phyloP scores from a whole-genome alignment of 2,113 vertebrate species.

The Toxotes chatareus region DNA sequence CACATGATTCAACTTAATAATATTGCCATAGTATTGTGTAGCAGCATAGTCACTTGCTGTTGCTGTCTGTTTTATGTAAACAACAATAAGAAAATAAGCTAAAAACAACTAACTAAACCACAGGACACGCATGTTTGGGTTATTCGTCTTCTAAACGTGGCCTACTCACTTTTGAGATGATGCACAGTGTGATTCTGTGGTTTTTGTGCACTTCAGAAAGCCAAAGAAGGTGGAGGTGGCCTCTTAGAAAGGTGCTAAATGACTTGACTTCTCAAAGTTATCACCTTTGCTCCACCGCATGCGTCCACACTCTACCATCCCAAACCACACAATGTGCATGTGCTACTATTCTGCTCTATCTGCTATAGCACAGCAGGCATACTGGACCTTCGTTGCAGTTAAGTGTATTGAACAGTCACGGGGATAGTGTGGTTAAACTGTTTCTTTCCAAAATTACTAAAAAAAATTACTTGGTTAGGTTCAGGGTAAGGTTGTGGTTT shows the following conservation, averaged over 20 bases:
- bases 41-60: not conserved
- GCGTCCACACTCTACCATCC: constrained; percentile 51
- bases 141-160: not conserved
- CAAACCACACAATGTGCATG: constrained; percentile 62
- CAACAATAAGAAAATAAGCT: constrained; percentile 29
- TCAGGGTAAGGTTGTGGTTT: not conserved
- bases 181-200: constrained; percentile 52
- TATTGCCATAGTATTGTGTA: not conserved
- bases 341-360: constrained; percentile 5
- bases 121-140: constrained; percentile 17
- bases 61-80: not conserved
- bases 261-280: constrained; percentile 63
- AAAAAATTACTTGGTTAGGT: not conserved
- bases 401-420: not conserved
- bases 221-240: constrained; percentile 39
- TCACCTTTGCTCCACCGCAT: constrained; percentile 66
- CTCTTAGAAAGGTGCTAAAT: constrained; percentile 70
- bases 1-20: constrained; percentile 28
- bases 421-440: too few relatives aligned
- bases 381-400: not conserved
- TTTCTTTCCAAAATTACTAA: too few relatives aligned
- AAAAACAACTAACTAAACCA: constrained; percentile 47
- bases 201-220: constrained; percentile 61
- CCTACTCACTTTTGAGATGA: constrained; percentile 38
- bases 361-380: not conserved